These are phyloP conservation scores for Drosophila ezoana DNA, from an alignment of 2,888 invertebrate genomes.

Conservation along the genomic window DNA sequence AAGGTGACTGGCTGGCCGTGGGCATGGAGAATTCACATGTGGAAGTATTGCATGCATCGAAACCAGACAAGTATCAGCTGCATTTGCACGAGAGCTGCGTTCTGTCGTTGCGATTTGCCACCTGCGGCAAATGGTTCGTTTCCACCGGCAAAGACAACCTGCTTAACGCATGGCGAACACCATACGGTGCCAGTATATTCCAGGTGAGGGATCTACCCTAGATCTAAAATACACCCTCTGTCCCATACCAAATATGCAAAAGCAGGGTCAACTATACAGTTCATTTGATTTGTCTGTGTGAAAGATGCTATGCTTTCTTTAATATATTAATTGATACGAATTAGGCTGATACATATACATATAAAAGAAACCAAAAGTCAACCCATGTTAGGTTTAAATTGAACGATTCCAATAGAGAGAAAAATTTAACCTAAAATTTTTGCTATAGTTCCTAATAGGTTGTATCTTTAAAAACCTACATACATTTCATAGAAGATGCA, in stretches of 20 bases:
- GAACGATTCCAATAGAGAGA: no score
- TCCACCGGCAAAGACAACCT: constrained; percentile 99
- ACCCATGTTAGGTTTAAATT: no score
- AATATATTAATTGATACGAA: no score
- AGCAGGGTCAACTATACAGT: background rate
- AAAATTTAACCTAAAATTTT: no score
- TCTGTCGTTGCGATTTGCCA: constrained; percentile 96
- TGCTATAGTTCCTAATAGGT: no score
- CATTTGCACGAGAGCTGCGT: constrained; percentile 99
- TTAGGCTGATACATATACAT: no score
- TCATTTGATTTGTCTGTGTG: no score
- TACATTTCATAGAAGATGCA: no score
- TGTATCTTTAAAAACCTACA: no score
- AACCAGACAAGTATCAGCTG: constrained; percentile 97
- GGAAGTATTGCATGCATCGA: constrained; percentile 95
- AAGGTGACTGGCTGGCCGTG: constrained; percentile 97
- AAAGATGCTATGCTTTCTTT: no score
- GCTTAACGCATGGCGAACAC: constrained; percentile 98
- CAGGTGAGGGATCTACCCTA: constrained; percentile 88
- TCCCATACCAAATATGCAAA: background rate
- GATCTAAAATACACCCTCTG: background rate
- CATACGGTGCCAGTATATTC: constrained; percentile 99
- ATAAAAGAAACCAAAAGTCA: no score
- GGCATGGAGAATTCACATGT: constrained; percentile 99
- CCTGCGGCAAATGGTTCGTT: constrained; percentile 99